Base-by-base conservation (phyloP, 2,113 vertebrate genomes). In the Psilopogon haemacephalus region DNA sequence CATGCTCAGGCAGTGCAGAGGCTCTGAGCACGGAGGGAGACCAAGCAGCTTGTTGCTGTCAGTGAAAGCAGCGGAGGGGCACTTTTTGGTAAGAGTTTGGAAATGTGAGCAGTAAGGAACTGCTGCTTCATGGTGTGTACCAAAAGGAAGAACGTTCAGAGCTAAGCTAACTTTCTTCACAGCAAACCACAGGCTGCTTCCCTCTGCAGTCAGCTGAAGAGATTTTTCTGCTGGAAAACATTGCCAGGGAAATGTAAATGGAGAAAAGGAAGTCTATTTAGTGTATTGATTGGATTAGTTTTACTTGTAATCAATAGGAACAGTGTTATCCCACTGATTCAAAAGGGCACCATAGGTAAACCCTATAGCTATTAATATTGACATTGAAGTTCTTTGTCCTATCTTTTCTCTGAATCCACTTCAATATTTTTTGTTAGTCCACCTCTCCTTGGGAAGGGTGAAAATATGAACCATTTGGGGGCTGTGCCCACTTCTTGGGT, bases 161-260 rank as follows among this genome's bases (percentile, higher is more conserved):
- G 85, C 91, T 95, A 96, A 95, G 91, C 88, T 94, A 96, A 94
- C 91, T 97, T 97, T 93, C 84, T 86, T 92, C 79, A 85, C 59
- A 76, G 63, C 67, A 95, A 84, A 82, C 74, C 67, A 60, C 46
- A 80, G 55, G 32, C 90, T 95, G 75, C 90, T 97, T 96, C 84
- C 94, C 85, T 97, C 96, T 96, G 97, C 94, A 85, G 71, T 88
- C 92, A 50, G 59, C 63, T 94, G 74, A 90, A 95, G 96, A 97
- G 86, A 96, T 97, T 94, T 97, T 97, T 88, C 54, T 93, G 67
- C 91, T 96, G 80, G 27, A 54, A 86, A 92, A 89, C 7, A 16
- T 64, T 44, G 85, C 71, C 38, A 54, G 90, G 46, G 74, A 94
- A 89, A 74, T 76, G 3, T 32, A 85, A 90, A 33, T 52, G 30